Base-by-base conservation (phyloP, 23 tunicate species). In the Trididemnum miniatum region DNA sequence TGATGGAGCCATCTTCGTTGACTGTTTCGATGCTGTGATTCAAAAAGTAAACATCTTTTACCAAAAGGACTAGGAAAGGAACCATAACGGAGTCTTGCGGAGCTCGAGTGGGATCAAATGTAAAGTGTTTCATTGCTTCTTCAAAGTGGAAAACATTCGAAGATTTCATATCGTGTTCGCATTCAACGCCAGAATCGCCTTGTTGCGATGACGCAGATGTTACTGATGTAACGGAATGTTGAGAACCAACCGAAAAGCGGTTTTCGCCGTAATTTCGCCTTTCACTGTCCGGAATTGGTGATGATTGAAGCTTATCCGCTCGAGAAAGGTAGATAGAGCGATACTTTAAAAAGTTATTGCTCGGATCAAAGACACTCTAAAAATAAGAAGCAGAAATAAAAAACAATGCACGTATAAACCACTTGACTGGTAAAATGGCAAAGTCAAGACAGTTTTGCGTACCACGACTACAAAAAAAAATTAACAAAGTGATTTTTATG, bases 41-140 rank as follows among this genome's bases (percentile, higher is more conserved):
- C 28, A 93, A 67, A 52, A 88, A 88, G 51, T 93, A 93, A 74
- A 93, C 98, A 51, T 93, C 98, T 80, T 93, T 93, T 20, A 93
- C 90, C 84, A 93, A 66, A 51, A 93, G 79, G 33, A 85, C 88
- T 1, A 93, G 51, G 54, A 93, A 93, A 4, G 98, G 98, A 29
- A 93, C 98, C 62, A 93, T 76, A 15, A 84, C 80, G 37, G 89
- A 91, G 26, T 92, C 92, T 0, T 76, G 76, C 27, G 62, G 83
- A 18, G 81, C 78, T 18, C 30, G 50, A 0, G 71, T 40, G 1
- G 65, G 82, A 31, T 92, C 97, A 77, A 92, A 87, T 31, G 84
- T 83, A 52, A 91, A 91, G n/a, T 65, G 81, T 51, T 87, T 77
- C 44, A 57, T 34, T 3, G 82, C 25, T 15, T 22, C 67, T 22